Conservation (phyloP, 1,140 invertebrate species). For the Capitella teleta region DNA sequence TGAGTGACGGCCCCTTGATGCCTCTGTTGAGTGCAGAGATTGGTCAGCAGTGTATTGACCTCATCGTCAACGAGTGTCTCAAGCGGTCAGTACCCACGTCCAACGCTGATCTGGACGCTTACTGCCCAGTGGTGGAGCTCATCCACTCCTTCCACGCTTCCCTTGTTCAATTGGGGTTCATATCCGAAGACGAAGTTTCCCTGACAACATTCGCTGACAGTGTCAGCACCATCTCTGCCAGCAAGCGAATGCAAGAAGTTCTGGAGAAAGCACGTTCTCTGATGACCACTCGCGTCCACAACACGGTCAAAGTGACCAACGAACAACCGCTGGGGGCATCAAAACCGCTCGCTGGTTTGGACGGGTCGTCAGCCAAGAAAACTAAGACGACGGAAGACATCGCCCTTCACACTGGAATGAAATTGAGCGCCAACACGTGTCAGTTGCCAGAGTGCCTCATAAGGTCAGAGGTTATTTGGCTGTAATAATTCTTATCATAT, state of each 20-base stretch:
- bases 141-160: constrained; percentile 57
- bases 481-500: not conserved
- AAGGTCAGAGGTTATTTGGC: constrained; percentile 41
- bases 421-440: constrained; percentile 29
- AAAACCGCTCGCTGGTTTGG: constrained; percentile 15
- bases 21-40: constrained; percentile 52
- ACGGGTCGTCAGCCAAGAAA: constrained; percentile 14
- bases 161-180: constrained; percentile 43
- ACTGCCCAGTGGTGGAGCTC: constrained; percentile 51
- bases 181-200: constrained; percentile 39
- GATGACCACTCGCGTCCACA: constrained; percentile 70
- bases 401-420: constrained; percentile 15
- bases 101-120: constrained; percentile 56
- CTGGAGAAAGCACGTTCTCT: constrained; percentile 57
- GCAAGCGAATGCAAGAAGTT: constrained; percentile 64
- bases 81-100: constrained; percentile 62
- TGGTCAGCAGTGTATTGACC: constrained; percentile 51
- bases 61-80: constrained; percentile 63
- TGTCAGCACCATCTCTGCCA: constrained; percentile 65
- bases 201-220: constrained; percentile 60
- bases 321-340: constrained; percentile 20
- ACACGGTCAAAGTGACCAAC: constrained; percentile 51
- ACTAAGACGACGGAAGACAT: constrained; percentile 15
- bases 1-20: constrained; percentile 41
- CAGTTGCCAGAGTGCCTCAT: constrained; percentile 50